These are phyloP conservation scores for Hydriomena furcata DNA, from an alignment of 2,888 invertebrate genomes.

Conservation along the genomic window DNA sequence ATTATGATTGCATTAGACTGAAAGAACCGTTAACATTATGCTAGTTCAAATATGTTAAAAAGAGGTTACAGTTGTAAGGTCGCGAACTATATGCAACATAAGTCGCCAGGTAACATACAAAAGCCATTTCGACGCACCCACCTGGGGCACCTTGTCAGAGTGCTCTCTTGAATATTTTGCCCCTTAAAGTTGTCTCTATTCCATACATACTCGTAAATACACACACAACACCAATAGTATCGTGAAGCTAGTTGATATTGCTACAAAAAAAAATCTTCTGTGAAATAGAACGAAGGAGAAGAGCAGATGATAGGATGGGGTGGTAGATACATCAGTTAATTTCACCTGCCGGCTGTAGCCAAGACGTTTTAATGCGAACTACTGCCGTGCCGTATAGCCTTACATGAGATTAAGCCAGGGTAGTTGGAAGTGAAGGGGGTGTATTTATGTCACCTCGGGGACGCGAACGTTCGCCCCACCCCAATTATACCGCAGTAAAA, in stretches of 20 bases:
- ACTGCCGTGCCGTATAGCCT: constrained; percentile 69
- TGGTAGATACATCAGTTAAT: constrained; percentile 37
- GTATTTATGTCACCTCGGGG: constrained; percentile 84
- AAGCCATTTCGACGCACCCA: constrained; percentile 66
- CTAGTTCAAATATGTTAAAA: constrained; percentile 17
- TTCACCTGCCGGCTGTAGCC: constrained; percentile 50
- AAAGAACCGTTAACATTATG: not conserved
- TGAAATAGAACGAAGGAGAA: not conserved
- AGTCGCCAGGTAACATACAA: constrained; percentile 55
- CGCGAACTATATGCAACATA: constrained; percentile 42
- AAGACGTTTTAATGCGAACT: constrained; percentile 66
- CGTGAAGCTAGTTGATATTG: not conserved
- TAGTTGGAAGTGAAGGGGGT: constrained; percentile 65
- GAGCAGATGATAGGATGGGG: not conserved
- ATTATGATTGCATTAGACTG: not conserved
- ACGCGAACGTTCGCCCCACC: constrained; percentile 79
- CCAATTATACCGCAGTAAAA: constrained; percentile 84
- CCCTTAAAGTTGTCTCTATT: constrained; percentile 32
- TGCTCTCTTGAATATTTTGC: constrained; percentile 34
- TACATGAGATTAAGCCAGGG: constrained; percentile 79
- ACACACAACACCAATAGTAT: constrained; percentile 10
- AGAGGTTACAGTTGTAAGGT: constrained; percentile 34
- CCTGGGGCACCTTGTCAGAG: constrained; percentile 49
- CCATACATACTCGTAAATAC: no score
- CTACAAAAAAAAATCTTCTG: not conserved